A percentile compares a stretch with the other conserved stretches of the same genome.
Evolutionary conservation across 1,140 invertebrate genomes (phyloP).

Genomic region (Drosophila prosaltans): DNA sequence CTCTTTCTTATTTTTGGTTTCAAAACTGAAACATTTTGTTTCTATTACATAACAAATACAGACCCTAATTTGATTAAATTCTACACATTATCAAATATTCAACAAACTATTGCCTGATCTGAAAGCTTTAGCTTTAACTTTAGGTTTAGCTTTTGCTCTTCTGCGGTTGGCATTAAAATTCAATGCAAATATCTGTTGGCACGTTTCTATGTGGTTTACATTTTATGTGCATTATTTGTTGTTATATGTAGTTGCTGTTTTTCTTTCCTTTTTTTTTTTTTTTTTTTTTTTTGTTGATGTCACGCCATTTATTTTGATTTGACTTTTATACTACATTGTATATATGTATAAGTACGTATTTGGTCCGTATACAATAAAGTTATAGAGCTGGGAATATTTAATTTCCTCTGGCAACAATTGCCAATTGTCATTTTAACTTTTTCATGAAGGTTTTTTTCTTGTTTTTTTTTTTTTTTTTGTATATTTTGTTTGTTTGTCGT

Average conservation of each 20-base stretch:
- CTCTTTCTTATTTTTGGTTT: too few species aligned
- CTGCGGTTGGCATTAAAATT: conserved; percentile 54
- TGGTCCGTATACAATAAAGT: conserved; percentile 11
- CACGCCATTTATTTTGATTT: conserved; percentile 64
- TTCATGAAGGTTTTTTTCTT: conserved; percentile 18
- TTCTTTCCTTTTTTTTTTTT: conserved; percentile 3
- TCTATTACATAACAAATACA: neutral
- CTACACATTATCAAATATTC: neutral
- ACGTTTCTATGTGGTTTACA: conserved; percentile 69
- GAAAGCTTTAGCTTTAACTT: conserved; percentile 2
- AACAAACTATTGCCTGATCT: conserved; percentile 4
- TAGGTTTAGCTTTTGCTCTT: conserved; percentile 13
- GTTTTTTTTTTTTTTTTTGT: conserved; percentile 18
- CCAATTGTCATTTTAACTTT: conserved; percentile 42
- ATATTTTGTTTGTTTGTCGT: conserved; percentile 33
- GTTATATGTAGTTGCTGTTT: conserved; percentile 41
- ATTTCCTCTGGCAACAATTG: conserved; percentile 23
- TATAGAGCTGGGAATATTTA: conserved; percentile 20
- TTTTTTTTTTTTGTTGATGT: conserved; percentile 38
- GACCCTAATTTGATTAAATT: neutral
- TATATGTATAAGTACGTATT: too few species aligned
- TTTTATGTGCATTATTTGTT: conserved; percentile 55
- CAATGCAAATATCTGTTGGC: conserved; percentile 63
- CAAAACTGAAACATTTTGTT: neutral
- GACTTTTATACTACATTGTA: conserved; percentile 29